Percentiles rank a stretch among this genome's conserved stretches.
Evolutionary conservation across 2,888 invertebrate species (phyloP).

Genomic region (Scotopteryx bipunctaria): DNA sequence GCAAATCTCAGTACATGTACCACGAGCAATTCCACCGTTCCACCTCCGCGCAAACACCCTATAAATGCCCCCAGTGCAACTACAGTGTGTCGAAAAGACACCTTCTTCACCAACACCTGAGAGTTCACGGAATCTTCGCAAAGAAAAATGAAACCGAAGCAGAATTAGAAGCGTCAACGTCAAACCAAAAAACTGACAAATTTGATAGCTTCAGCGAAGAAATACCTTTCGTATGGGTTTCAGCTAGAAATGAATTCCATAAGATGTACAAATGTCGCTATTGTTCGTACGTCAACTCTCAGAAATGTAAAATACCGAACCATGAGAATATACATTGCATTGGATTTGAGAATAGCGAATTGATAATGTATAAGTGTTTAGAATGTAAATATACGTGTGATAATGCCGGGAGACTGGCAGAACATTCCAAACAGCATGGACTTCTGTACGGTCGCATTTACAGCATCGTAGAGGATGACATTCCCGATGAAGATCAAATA

Average conservation of each 20-base stretch:
- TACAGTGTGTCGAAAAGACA: constrained; percentile 92
- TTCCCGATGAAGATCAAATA: constrained; percentile 87
- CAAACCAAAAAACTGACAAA: constrained; percentile 49
- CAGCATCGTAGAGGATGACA: constrained; percentile 86
- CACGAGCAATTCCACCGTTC: constrained; percentile 91
- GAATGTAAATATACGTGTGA: constrained; percentile 92
- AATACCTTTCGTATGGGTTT: constrained; percentile 90
- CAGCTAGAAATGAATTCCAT: constrained; percentile 87
- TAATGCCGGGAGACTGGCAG: constrained; percentile 86
- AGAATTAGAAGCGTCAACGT: constrained; percentile 62
- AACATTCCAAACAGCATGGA: constrained; percentile 90
- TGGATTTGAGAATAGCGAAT: constrained; percentile 77
- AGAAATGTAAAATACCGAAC: constrained; percentile 90
- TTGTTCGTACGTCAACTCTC: constrained; percentile 92
- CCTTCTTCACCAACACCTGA: constrained; percentile 91
- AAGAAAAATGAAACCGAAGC: constrained; percentile 73
- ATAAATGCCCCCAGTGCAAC: constrained; percentile 91
- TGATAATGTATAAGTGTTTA: constrained; percentile 85
- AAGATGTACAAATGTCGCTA: constrained; percentile 93
- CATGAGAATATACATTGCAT: constrained; percentile 91
- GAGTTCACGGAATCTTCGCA: constrained; percentile 86
- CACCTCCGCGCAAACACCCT: constrained; percentile 86
- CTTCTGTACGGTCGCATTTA: constrained; percentile 88
- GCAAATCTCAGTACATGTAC: constrained; percentile 93
- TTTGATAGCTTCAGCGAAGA: constrained; percentile 76